Evolutionary conservation across 1,140 invertebrate species (phyloP), one percentile per base, ranked within the genome.

Genomic region (Leptestheria dahalacensis): DNA sequence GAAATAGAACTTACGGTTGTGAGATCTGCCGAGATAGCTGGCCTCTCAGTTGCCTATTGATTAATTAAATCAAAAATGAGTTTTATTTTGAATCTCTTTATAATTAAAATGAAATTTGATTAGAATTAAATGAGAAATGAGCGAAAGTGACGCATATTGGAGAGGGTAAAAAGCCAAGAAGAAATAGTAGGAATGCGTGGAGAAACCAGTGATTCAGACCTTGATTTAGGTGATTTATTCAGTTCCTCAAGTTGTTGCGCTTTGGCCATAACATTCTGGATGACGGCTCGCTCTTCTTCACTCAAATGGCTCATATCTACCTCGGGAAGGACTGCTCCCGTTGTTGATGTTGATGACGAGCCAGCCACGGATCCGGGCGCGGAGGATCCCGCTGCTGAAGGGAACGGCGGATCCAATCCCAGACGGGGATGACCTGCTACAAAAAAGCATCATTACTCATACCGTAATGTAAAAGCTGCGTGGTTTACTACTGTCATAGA

Each of bases 241-340:
- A 52, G 49, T 52, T 70, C 70, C 48, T 77, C 70, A 64, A 78
- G 67, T 57, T 75, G 71, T 57, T 75, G 71, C 26, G 79, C 79
- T 65, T 79, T 74, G 50, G 76, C 77, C 75, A 81, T 80, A n/a
- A 81, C 79, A 61, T 75, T 77, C 51, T 76, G 74, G 48, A 81
- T 81, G 65, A 79, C 72, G 46, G 73, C 72, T 54, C 78, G 70
- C 66, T 81, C 79, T 62, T 80, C 79, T 41, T 74, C 76, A 53
- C 76, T 79, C 61, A 81, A 67, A 65, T 79, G 75, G 63, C 78
- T 80, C 57, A 81, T 66, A 64, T 81, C 79, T n/a, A 80, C 71
- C 56, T 77, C 77, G 3, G 77, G 74, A 4, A 75, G 67, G 9
- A 64, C 63, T 23, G 62, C 61, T 11, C 33, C 61, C 2, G 63